phyloP scores from a whole-genome alignment of 2,888 invertebrate genomes.

The Catocala nupta region DNA sequence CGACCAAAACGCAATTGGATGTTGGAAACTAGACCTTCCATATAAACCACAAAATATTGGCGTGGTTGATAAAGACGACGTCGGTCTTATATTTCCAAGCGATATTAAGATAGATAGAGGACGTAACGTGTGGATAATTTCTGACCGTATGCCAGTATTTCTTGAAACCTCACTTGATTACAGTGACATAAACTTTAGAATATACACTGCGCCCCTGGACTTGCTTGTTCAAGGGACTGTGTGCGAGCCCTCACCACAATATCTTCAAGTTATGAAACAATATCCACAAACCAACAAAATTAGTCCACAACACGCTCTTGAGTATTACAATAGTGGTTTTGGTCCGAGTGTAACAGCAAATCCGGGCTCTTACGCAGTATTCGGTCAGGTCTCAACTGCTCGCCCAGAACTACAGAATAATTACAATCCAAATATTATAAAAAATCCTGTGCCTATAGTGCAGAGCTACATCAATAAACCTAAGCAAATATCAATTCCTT shows the following conservation, averaged over 20 bases:
- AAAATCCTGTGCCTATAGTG: slow-evolving; percentile 52
- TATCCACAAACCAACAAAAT: slow-evolving; percentile 26
- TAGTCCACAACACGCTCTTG: slow-evolving; percentile 31
- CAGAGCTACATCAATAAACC: slow-evolving; percentile 58
- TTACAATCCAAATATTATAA: slow-evolving; percentile 44
- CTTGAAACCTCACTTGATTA: slow-evolving; percentile 90
- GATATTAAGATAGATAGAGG: slow-evolving; percentile 92
- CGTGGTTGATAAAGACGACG: slow-evolving; percentile 92
- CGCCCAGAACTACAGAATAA: slow-evolving; percentile 24
- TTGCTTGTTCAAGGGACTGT: slow-evolving; percentile 90
- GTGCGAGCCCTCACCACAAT: slow-evolving; percentile 85
- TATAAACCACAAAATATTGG: slow-evolving; percentile 90
- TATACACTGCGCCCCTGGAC: slow-evolving; percentile 90
- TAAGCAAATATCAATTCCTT: slow-evolving; percentile 54
- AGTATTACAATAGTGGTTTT: slow-evolving; percentile 23
- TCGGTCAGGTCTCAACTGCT: slow-evolving; percentile 33
- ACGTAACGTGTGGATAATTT: slow-evolving; percentile 92
- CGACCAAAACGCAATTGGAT: slow-evolving; percentile 94
- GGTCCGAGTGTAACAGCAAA: slow-evolving; percentile 32
- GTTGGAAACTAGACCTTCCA: slow-evolving; percentile 91
- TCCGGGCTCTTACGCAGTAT: slow-evolving; percentile 40
- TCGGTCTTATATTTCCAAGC: slow-evolving; percentile 92
- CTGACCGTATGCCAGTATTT: slow-evolving; percentile 94
- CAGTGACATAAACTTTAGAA: slow-evolving; percentile 92
- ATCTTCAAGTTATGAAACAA: slow-evolving; percentile 20